phyloP scores from a whole-genome alignment of 2,797 vertebrate species.

The Galagoides demidoff region DNA sequence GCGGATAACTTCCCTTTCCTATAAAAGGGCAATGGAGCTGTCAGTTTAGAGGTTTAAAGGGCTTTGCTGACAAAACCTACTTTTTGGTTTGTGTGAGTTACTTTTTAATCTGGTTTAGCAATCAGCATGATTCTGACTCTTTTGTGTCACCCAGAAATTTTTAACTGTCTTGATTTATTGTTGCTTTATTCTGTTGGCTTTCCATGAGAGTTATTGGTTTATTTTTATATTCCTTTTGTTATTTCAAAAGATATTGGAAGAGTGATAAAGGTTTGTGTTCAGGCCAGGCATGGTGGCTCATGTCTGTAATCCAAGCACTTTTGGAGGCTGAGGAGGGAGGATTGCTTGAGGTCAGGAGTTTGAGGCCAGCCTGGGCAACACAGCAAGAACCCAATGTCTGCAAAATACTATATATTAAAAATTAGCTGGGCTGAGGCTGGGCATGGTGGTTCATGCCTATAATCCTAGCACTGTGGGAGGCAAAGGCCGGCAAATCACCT shows the following conservation, averaged over 20 bases:
- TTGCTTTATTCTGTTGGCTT: neutral
- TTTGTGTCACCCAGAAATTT: neutral
- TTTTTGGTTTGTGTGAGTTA: neutral
- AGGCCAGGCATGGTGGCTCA: no score
- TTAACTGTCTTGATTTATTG: neutral
- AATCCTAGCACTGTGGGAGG: no score
- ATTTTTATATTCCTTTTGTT: neutral
- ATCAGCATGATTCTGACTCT: neutral
- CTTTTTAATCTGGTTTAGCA: neutral
- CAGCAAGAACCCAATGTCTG: no score
- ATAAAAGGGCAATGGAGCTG: neutral
- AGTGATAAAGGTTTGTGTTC: neutral
- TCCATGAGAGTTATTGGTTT: neutral
- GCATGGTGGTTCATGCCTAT: no score
- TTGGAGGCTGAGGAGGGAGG: no score
- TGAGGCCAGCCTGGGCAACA: no score
- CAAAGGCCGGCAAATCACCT: no score
- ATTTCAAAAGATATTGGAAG: neutral
- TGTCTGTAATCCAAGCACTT: no score
- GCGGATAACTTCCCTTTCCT: no score
- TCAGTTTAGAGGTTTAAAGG: neutral
- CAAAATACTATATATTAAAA: no score
- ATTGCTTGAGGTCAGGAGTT: no score
- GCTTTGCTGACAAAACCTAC: neutral
- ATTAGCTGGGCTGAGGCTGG: no score